Evolutionary conservation across 2,113 vertebrate genomes (phyloP), one percentile per base, ranked within the genome.

Genomic region (Morone chrysops): DNA sequence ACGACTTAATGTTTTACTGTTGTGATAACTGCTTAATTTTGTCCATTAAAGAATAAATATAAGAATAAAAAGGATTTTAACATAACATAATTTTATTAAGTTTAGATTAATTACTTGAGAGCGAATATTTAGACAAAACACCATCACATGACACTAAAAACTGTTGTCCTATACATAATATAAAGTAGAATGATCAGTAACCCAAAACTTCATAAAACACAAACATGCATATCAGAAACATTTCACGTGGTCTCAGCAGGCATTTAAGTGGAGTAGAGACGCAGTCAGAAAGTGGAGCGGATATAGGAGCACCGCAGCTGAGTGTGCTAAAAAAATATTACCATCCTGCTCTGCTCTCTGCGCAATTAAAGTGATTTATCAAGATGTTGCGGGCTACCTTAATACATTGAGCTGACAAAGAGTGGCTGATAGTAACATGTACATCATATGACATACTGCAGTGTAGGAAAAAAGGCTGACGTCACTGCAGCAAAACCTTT

Each of bases 401-500:
- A 31, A 67, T 78, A 66, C 57, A 74, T 7, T 13, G 38, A 70
- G 53, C 74, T 31, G 63, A 66, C 61, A 59, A 65, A 72, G 60
- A 67, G 47, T 68, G 18, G 74, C 68, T 67, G 68, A 25, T 78
- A 20, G 11, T 68, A 73, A 71, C 81, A 89, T 81, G 74, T 54
- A 75, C 62, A 76, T 90, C 79, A 77, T 82, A 90, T 93, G 92
- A 90, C 78, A 75, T 56, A 79, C 87, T 91, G 93, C 91, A 92
- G 89, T 83, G 76, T 87, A 87, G 91, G 81, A 85, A 68, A 78
- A 63, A 72, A 84, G 43, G 38, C 60, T 93, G 93, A 93, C 78
- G 70, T 94, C 87, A 93, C 57, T 93, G 92, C 92, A 91, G 91
- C 70, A 92, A 90, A 92, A 84, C 63, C 51, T 79, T 82, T 81